Base-by-base conservation (phyloP, 1,140 invertebrate species). In the Aphaenogaster ashmeadi region DNA sequence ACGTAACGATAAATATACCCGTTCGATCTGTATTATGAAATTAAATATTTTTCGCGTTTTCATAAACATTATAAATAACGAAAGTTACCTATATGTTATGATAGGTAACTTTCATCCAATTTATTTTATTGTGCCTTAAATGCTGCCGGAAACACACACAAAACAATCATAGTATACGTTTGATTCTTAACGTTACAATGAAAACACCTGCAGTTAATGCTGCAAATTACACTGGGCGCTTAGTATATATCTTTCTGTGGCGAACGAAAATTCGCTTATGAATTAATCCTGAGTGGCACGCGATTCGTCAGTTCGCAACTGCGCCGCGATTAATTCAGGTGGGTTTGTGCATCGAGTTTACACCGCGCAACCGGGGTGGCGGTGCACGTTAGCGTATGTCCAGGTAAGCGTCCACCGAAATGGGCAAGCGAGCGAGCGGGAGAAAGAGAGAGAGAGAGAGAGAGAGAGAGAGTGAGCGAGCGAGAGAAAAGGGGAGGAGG, bases 341-440 rank as follows among this genome's bases (percentile, higher is more conserved):
- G 69, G 89, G 89, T 89, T 90, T 77, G 84, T 71, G 89, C 85
- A 90, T 90, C 88, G 67, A 90, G 89, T 90, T 90, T 90, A 89
- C 89, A 86, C 56, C 89, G 78, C 47, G 69, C 78, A 71, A 71
- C 47, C 54, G 21, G 54, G 69, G 80, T 64, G 44, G 60, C 84
- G 79, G 79, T 84, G 80, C 58, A 64, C 86, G 60, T 72, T 71
- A 74, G 56, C 50, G 74, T 72, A 56, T 84, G 83, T 90, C 89
- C 80, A 84, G 88, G 62, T 74, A 81, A 87, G 74, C 74, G 67
- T 84, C 80, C 88, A 71, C 72, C 86, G 69, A 87, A 85, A 56
- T 56, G 69, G 52, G 41, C 21, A 84, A 75, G 9, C 21, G 15
- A 47, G 58, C 44, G 56, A 64, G 81, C n/a, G 58, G 69, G 87